Percentiles rank a stretch among this genome's conserved stretches.
Conservation (phyloP, 2,888 invertebrate genomes). For the Seira musarum region DNA sequence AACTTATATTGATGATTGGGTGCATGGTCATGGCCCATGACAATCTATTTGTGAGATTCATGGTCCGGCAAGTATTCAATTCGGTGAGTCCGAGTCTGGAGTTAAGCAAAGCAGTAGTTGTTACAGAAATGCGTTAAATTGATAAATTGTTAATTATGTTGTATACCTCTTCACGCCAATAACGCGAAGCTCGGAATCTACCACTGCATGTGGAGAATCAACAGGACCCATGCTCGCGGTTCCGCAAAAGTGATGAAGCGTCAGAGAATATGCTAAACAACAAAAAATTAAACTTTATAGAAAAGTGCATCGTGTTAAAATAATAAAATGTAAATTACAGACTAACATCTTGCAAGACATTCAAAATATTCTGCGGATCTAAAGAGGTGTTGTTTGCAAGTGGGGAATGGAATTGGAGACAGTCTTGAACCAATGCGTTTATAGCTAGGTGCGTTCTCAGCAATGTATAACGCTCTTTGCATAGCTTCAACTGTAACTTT, state of each 20-base stretch:
- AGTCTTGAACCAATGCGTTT: conserved; percentile 34
- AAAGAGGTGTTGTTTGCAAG: conserved; percentile 36
- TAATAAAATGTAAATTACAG: too few relatives aligned
- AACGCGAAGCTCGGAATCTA: conserved; percentile 55
- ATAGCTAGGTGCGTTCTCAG: conserved; percentile 56
- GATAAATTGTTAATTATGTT: conserved; percentile 21
- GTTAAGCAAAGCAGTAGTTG: conserved; percentile 43
- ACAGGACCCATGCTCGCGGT: conserved; percentile 53
- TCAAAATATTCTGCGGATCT: conserved; percentile 55
- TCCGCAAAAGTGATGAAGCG: conserved; percentile 43
- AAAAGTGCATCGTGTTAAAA: too few relatives aligned
- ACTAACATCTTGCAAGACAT: conserved; percentile 45
- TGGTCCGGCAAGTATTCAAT: conserved; percentile 24
- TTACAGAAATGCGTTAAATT: conserved; percentile 33
- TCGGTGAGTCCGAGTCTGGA: conserved; percentile 36
- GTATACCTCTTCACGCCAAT: conserved; percentile 30
- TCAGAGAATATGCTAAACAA: conserved; percentile 52
- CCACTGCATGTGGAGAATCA: conserved; percentile 34
- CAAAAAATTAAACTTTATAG: too few relatives aligned
- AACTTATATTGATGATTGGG: neutral
- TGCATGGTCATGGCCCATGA: neutral
- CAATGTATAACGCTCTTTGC: conserved; percentile 45
- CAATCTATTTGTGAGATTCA: conserved; percentile 14
- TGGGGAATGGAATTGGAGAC: conserved; percentile 48
- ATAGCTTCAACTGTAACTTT: conserved; percentile 64